Evolutionary conservation across 2,113 vertebrate genomes (phyloP).

Genomic region (Tylochromis polylepis): DNA sequence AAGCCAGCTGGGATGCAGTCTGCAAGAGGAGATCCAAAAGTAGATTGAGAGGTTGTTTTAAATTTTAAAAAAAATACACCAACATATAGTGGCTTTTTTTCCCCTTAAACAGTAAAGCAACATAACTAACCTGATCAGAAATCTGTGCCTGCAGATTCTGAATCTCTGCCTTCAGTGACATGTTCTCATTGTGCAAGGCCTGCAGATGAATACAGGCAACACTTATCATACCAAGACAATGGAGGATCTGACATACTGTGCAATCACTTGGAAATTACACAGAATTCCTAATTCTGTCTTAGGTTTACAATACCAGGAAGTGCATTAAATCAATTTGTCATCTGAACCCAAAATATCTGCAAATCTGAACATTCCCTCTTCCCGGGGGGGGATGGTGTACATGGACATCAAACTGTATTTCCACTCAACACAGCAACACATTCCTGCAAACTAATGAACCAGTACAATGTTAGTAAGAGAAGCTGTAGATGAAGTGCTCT

Average conservation of each 20-base stretch:
- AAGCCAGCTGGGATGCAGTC: conserved; percentile 63
- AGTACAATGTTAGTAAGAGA: not conserved
- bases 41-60: not conserved
- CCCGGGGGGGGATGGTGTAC: not conserved
- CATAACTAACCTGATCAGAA: conserved; percentile 83
- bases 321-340: not conserved
- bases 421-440: not conserved
- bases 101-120: not conserved
- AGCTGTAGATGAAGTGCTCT: not conserved
- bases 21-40: conserved; percentile 14
- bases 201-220: conserved; percentile 34
- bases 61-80: not conserved
- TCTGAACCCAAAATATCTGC: not conserved
- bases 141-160: conserved; percentile 86
- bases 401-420: not conserved
- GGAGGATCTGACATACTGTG: not conserved
- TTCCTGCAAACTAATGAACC: conserved; percentile 21
- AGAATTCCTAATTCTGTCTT: not conserved
- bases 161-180: conserved; percentile 83
- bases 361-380: not conserved
- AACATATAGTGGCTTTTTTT: not conserved
- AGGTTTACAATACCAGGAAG: not conserved
- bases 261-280: not conserved
- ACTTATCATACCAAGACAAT: not conserved
- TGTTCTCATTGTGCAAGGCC: conserved; percentile 89